Percentiles rank a stretch among this genome's conserved stretches.
Evolutionary conservation across 2,888 invertebrate species (phyloP).

Genomic region (Cacoxenus indagator): DNA sequence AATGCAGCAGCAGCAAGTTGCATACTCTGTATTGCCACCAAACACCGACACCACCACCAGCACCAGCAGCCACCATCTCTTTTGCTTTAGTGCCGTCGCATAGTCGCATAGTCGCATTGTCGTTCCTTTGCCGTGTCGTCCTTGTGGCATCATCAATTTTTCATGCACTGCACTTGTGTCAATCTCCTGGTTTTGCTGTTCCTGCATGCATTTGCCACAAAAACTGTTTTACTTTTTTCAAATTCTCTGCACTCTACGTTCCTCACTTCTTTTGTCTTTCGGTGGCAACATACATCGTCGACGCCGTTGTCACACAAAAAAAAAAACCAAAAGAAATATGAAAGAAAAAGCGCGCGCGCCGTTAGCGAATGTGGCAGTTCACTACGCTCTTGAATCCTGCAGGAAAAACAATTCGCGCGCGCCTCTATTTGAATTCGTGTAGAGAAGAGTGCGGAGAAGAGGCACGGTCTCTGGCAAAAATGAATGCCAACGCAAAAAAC

Average conservation of each 20-base stretch:
- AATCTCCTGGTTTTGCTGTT: conserved; percentile 17
- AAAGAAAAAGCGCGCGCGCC: background rate
- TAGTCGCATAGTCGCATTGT: background rate
- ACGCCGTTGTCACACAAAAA: background rate
- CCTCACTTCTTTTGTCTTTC: background rate
- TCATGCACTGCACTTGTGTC: conserved; percentile 33
- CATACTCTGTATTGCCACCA: background rate
- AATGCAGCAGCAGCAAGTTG: conserved; percentile 9
- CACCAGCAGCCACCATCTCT: conserved; percentile 5
- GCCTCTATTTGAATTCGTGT: conserved; percentile 9
- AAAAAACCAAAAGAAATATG: background rate
- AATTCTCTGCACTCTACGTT: background rate
- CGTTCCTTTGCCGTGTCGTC: conserved; percentile 15
- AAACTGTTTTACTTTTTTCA: background rate
- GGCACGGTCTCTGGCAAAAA: background rate
- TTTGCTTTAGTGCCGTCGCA: conserved; percentile 25
- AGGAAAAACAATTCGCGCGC: conserved; percentile 16
- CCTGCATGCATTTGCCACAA: conserved; percentile 26
- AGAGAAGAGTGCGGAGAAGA: background rate
- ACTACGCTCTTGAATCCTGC: background rate
- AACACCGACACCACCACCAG: background rate
- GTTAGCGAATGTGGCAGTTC: conserved; percentile 13
- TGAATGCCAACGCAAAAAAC: background rate
- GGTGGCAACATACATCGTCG: background rate
- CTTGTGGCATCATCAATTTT: conserved; percentile 39